Evolutionary conservation across 92 coral and sea anemone genomes (phyloP), one percentile per base, ranked within the genome.

Genomic region (Pocillopora grandis): DNA sequence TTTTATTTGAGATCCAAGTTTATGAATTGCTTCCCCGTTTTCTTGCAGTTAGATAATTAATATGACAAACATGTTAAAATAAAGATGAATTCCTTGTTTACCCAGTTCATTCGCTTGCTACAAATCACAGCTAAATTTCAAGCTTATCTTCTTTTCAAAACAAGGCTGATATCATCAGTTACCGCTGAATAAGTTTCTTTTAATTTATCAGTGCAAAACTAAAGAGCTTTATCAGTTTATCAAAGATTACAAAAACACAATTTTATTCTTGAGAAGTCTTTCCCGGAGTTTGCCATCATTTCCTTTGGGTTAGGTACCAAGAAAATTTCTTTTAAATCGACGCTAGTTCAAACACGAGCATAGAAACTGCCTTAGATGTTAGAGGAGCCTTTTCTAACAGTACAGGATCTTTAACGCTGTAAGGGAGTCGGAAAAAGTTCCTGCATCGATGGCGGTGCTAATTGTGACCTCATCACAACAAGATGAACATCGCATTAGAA

Each of bases 391-490:
- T 68, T 76, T 69, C 35, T 60, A 1, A 57, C 55, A 17, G 11
- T 20, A 48, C 12, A 52, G 19, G 17, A 37, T 66, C 33, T 16
- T 55, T 17, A 57, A 55, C 18, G 21, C 10, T 57, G 18, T 80
- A 15, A 36, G 58, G 31, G 67, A 14, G 18, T 5, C 58, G 56
- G 61, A 65, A 71, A 58, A 12, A 35, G 36, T 23, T 1, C 56
- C 23, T 83, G 74, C n/a, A 52, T 73, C 59, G 33, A 23, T 19
- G 70, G 64, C 63, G 72, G 86, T 83, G 86, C 86, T 83, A 83
- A 83, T 83, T 73, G 86, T 23, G 86, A 83, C 86, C 86, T 33
- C 58, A 64, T 18, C 35, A 74, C 63, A 83, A 73, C 80, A 80
- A 83, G 86, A 36, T 8, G 16, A 36, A 58, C 74, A 73, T 49